Evolutionary conservation across 2,888 invertebrate genomes (phyloP).

Genomic region (Mythimna lalbum): DNA sequence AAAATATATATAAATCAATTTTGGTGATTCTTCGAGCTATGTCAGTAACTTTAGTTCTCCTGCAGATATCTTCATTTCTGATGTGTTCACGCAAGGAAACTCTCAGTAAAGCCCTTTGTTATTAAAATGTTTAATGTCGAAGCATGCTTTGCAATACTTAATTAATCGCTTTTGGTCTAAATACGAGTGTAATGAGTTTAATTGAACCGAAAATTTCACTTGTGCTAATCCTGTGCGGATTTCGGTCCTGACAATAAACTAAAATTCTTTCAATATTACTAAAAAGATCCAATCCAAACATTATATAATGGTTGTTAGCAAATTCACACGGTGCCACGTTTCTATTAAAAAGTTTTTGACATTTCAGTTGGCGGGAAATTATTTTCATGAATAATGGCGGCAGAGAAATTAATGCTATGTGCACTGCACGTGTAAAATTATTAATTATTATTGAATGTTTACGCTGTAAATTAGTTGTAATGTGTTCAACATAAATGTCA

Average conservation of each 20-base stretch:
- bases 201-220: not conserved
- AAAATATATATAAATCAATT: too few relatives aligned
- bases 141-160: not conserved
- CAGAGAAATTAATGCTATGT: conserved; percentile 2
- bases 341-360: conserved; percentile 55
- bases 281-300: conserved; percentile 31
- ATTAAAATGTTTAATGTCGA: too few relatives aligned
- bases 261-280: conserved; percentile 5
- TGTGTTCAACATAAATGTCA: conserved; percentile 20
- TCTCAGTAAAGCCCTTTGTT: too few relatives aligned
- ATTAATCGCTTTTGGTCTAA: not conserved
- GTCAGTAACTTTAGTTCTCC: too few relatives aligned
- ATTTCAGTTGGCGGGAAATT: conserved; percentile 60
- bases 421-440: conserved; percentile 1
- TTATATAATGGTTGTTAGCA: conserved; percentile 35
- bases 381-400: conserved; percentile 46
- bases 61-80: too few relatives aligned
- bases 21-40: too few relatives aligned
- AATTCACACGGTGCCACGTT: conserved; percentile 30
- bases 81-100: too few relatives aligned
- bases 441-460: conserved; percentile 34
- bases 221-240: not conserved
- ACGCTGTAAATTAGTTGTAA: not conserved
- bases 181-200: not conserved
- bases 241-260: not conserved